Evolutionary conservation across 1,140 invertebrate genomes (phyloP), one percentile per base, ranked within the genome.

Genomic region (Drosophila rufa): DNA sequence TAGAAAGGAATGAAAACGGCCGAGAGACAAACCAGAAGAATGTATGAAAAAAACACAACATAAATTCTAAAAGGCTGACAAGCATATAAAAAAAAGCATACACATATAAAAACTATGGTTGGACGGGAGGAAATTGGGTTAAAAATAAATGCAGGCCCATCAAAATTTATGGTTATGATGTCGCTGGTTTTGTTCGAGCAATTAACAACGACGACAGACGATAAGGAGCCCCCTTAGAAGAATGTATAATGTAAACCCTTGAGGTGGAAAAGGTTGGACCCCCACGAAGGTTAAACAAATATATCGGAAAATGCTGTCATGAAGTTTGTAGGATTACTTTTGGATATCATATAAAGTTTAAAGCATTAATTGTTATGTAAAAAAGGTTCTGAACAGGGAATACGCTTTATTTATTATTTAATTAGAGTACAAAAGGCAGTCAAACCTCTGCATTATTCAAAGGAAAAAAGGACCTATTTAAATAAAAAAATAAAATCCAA

Each of bases 41-140:
- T 90, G 81, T 90, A 91, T 90, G 79, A 91, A 91, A 90, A 85
- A 90, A 91, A 82, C 86, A 90, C 83, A 90, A 85, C 85, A 90
- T 90, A 90, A 91, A 90, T 90, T 90, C 71, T 86, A 70, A 90
- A 81, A 76, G 71, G 64, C 85, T 89, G 85, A 85, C 85, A 90
- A 90, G 82, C 86, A 90, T 76, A 86, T 71, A 82, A 74, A 86
- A 83, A 64, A 80, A 67, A 82, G 22, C 45, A 58, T 45, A 69
- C 43, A 68, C 57, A 89, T 90, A 90, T 89, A 73, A 90, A 89
- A 85, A 90, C 86, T 90, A 90, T 73, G 75, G 48, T 58, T 14
- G 55, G 61, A 58, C 68, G 84, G 69, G 55, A 76, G 74, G 55
- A 76, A 89, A 91, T 90, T 79, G 75, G 81, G 82, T 91, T 90